phyloP scores from a whole-genome alignment of 2,113 vertebrate species.

The Sminthopsis crassicaudata region DNA sequence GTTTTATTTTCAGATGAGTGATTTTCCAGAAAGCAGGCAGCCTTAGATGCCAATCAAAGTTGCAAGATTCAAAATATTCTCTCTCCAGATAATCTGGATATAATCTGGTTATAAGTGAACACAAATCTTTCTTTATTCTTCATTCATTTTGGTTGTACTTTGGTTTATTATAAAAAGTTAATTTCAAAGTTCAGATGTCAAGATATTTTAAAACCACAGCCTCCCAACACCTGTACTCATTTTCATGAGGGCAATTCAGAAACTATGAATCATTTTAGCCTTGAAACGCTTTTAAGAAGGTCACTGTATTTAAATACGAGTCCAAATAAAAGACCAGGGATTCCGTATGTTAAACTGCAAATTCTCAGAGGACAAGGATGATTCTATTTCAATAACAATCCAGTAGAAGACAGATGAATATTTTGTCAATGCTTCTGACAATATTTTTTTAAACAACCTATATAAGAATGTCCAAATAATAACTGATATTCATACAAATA shows the following conservation, averaged over 20 bases:
- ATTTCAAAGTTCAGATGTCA: slow-evolving; percentile 1
- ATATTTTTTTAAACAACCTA: neutral
- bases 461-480: neutral
- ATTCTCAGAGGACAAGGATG: slow-evolving; percentile 18
- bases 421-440: neutral
- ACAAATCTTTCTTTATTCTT: neutral
- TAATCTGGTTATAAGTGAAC: neutral
- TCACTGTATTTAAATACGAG: neutral
- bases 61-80: neutral
- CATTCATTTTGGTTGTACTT: slow-evolving; percentile 23
- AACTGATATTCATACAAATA: neutral
- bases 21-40: neutral
- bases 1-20: neutral
- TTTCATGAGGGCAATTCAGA: slow-evolving; percentile 12
- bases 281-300: slow-evolving; percentile 10
- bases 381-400: neutral
- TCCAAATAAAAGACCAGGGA: neutral
- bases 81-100: neutral
- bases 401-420: neutral
- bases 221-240: neutral
- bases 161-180: slow-evolving; percentile 9
- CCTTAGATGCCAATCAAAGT: slow-evolving; percentile 20
- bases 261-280: neutral
- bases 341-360: neutral
- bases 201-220: slow-evolving; percentile 33